Conservation (phyloP, 2,888 invertebrate species). For the Gymnosoma rotundatum region DNA sequence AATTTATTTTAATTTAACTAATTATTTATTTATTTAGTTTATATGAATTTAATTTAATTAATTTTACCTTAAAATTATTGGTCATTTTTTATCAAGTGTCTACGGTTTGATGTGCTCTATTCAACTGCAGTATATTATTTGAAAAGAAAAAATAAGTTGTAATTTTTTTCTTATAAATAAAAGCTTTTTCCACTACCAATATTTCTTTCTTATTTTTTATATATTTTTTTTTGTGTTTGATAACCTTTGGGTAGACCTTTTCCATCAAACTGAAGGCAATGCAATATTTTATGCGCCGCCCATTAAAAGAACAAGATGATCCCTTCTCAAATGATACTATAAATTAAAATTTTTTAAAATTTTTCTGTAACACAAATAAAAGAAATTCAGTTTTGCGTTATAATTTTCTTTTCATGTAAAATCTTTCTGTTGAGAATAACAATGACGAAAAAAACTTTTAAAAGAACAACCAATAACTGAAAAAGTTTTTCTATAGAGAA, state of each 20-base stretch:
- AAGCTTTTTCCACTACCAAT: too few species aligned
- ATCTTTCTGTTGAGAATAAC: too few species aligned
- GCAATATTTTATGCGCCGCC: neutral
- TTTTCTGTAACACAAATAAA: neutral
- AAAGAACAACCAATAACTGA: too few species aligned
- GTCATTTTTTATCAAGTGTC: conserved; percentile 3
- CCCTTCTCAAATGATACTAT: too few species aligned
- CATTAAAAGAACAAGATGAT: too few species aligned
- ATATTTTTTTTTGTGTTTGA: conserved; percentile 3
- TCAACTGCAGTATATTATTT: conserved; percentile 8
- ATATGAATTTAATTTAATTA: too few species aligned
- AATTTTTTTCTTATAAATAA: neutral
- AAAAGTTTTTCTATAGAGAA: too few species aligned
- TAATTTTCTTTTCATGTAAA: too few species aligned
- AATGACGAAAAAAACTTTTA: too few species aligned
- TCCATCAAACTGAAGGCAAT: neutral
- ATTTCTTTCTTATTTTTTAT: neutral
- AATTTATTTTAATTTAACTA: too few species aligned
- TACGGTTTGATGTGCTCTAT: neutral
- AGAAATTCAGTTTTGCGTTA: too few species aligned
- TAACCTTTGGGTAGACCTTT: conserved; percentile 56
- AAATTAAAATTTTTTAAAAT: too few species aligned
- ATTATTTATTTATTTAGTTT: neutral
- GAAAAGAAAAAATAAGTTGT: neutral
- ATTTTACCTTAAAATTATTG: neutral